These are phyloP conservation scores for Microcebus ravelobensis DNA, from an alignment of 2,113 vertebrate species.

Conservation along the genomic window DNA sequence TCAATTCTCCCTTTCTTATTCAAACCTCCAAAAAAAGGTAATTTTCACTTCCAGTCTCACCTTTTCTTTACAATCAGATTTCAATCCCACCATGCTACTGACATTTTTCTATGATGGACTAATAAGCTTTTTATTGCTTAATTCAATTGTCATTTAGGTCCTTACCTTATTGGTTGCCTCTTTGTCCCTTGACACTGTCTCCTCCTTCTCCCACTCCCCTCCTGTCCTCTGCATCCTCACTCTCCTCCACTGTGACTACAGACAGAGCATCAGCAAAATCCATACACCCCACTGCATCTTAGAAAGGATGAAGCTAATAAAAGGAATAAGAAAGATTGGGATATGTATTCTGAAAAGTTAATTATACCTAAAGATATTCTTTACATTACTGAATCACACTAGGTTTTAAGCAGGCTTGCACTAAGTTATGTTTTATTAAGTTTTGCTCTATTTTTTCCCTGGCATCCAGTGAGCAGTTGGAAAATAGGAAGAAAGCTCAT, in stretches of 20 bases:
- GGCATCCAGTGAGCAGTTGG: background rate
- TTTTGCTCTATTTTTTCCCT: background rate
- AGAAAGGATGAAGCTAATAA: background rate
- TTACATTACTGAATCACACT: background rate
- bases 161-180: background rate
- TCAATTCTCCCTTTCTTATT: background rate
- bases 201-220: background rate
- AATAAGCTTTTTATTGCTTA: background rate
- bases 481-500: background rate
- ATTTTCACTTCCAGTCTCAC: background rate
- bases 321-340: background rate
- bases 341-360: background rate
- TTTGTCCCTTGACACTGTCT: background rate
- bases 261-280: background rate
- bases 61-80: background rate
- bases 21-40: background rate
- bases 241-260: background rate
- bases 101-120: background rate
- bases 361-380: background rate
- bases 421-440: background rate
- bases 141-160: background rate
- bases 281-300: background rate
- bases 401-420: constrained; percentile 12
- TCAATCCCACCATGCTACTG: background rate
- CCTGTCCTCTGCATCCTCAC: background rate